phyloP scores from a whole-genome alignment of 2,113 vertebrate species.

The Regulus satrapa region DNA sequence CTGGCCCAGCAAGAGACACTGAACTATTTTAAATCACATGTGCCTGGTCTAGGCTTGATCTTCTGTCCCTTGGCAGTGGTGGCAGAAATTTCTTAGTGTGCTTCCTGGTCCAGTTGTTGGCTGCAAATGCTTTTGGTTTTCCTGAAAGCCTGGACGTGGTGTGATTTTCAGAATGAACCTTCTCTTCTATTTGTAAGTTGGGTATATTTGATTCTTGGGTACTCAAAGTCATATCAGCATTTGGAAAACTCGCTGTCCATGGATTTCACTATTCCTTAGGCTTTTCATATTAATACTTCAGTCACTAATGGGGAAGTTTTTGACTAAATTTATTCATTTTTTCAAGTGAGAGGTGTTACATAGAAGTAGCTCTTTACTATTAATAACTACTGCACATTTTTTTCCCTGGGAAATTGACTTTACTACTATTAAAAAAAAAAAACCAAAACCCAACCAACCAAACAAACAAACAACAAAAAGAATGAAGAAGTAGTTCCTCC shows the following conservation, averaged over 20 bases:
- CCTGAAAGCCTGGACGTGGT: fast-evolving
- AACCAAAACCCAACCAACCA: too few relatives aligned
- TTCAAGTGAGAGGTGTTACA: not conserved
- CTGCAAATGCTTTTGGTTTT: not conserved
- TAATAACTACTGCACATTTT: not conserved
- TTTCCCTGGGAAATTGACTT: not conserved
- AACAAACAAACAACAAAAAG: not conserved
- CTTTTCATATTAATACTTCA: not conserved
- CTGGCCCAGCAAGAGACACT: not conserved
- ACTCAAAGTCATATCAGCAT: not conserved
- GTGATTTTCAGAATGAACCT: not conserved
- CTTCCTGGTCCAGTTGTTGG: not conserved
- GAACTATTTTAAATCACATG: not conserved
- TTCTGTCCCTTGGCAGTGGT: not conserved
- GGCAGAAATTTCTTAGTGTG: not conserved
- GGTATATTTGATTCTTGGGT: not conserved
- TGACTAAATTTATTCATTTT: not conserved
- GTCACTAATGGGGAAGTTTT: not conserved
- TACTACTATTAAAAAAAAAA: too few relatives aligned
- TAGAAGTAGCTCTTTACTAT: not conserved
- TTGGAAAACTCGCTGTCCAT: not conserved
- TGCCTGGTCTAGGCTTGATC: not conserved
- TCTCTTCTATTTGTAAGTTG: not conserved
- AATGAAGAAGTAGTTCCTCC: not conserved
- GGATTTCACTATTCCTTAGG: not conserved